Base-by-base conservation (phyloP, 92 coral and sea anemone genomes). In the Micromussa lordhowensis region DNA sequence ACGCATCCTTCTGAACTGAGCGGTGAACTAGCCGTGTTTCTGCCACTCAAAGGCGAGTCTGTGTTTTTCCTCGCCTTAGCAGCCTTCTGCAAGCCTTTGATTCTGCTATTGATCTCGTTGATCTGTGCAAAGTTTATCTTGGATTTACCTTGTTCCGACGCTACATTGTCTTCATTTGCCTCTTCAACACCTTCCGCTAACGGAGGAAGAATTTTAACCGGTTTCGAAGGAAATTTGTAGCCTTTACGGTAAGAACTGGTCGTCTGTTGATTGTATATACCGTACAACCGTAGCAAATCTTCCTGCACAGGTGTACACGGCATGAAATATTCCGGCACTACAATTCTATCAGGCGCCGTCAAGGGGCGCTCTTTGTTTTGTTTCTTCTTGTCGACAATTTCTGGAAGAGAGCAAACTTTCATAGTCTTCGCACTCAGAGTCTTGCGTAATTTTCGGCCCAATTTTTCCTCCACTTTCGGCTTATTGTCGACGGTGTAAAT, bases 221-320 rank as follows among this genome's bases (percentile, higher is more conserved):
- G 64, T 68, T 63, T 87, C 55, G 81, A 90, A 63, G 75, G 71
- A 78, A 51, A 72, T 75, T 88, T 95, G 55, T 82, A 95, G 12
- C 98, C 98, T 18, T 72, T 68, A n/a, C 98, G 94, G 68, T 91
- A 95, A 0, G 96, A 95, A 7, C 85, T 88, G 0, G 94, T 93
- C 34, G 83, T 93, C 58, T 95, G 98, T 79, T 95, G 96, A 79
- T 95, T 78, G 76, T 90, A 94, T 15, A 95, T 87, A 21, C 44
- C 77, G 64, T 91, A 95, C 0, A 95, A 91, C 19, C 88, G 91
- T 12, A 76, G 59, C 8, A 95, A 68, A 58, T 92, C 90, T 53
- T 90, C 94, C 53, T 87, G 90, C 1, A 94, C 84, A 14, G 98
- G 93, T 11, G 91, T 71, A 75, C 82, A 87, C 18, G 94, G 95